Evolutionary conservation across 2,797 vertebrate species (phyloP).

Genomic region (Phrynocephalus vlangalii): DNA sequence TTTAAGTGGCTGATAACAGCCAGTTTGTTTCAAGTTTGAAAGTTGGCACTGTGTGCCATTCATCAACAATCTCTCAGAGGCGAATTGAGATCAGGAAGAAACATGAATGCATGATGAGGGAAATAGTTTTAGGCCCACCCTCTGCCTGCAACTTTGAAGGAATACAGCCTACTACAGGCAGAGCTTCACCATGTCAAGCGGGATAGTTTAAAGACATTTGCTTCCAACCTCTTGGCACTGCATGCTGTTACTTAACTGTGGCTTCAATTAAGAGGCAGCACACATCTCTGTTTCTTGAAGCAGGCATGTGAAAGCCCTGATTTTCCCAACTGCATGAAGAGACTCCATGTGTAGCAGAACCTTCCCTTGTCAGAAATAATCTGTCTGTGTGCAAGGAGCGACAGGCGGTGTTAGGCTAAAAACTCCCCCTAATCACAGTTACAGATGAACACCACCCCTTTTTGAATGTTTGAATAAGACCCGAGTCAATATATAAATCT

Average conservation of each 20-base stretch:
- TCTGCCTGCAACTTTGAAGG: too few relatives aligned
- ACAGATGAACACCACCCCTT: not conserved
- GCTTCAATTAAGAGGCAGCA: not conserved
- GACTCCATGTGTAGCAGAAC: too few relatives aligned
- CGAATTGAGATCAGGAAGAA: not conserved
- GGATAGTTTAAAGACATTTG: not conserved
- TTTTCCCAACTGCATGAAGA: too few relatives aligned
- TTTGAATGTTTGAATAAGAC: too few relatives aligned
- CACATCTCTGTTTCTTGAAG: not conserved
- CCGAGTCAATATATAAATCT: not conserved
- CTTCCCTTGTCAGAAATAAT: too few relatives aligned
- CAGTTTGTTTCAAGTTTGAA: not conserved
- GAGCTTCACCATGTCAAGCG: too few relatives aligned
- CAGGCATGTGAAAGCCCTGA: not conserved
- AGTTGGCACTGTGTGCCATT: not conserved
- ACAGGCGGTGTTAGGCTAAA: too few relatives aligned
- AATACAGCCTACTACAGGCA: too few relatives aligned
- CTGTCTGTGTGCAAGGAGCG: too few relatives aligned
- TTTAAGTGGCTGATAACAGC: not conserved
- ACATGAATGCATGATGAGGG: too few relatives aligned
- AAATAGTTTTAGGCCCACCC: too few relatives aligned
- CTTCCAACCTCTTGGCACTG: not conserved
- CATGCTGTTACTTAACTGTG: not conserved
- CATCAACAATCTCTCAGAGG: not conserved
- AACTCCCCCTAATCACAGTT: too few relatives aligned